Base-by-base conservation (phyloP, 2,113 vertebrate genomes). In the Xiphorhynchus elegans region DNA sequence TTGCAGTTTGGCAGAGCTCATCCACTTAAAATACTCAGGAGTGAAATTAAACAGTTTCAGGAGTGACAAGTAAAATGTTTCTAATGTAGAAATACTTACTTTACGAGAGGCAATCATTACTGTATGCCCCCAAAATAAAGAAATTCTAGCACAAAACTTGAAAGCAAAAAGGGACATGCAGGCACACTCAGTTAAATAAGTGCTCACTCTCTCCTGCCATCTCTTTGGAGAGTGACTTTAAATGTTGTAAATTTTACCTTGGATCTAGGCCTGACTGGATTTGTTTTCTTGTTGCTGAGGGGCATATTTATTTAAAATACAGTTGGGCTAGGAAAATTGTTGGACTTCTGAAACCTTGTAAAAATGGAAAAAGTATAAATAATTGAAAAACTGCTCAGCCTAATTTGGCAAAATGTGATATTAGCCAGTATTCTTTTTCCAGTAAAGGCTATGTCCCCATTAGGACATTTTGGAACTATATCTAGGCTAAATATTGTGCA, bases 361-460 rank as follows among this genome's bases (percentile, higher is more conserved):
- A 67, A 93, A 96, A 82, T 84, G 93, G 92, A 94, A 94, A 92
- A 93, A 91, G 33, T 75, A 95, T 90, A 95, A 97, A 94, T 93
- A 78, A 95, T 12, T 75, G 63, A 93, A 91, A 94, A 90, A 50
- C 35, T 86, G 39, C 64, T 91, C 63, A 70, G 55, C 47, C 42
- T 91, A 91, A 88, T 95, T 83, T 68, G 86, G 92, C 68, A 81
- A 91, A 96, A 78, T 87, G 72, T 86, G 85, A 83, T 85, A 92
- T 88, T 92, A 86, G 29, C 79, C 76, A 67, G 67, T 85, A 79
- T 59, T 92, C 39, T 84, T 90, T 46, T 92, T 83, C 84, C 93
- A 93, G 79, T 87, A 89, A 92, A 86, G 92, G 83, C 76, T 78
- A 24, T 47, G 86, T 92, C 76, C 56, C 44, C 88, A 63, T 73